These are phyloP conservation scores for Drosophila subquinaria DNA, from an alignment of 2,888 invertebrate genomes.

Conservation along the genomic window DNA sequence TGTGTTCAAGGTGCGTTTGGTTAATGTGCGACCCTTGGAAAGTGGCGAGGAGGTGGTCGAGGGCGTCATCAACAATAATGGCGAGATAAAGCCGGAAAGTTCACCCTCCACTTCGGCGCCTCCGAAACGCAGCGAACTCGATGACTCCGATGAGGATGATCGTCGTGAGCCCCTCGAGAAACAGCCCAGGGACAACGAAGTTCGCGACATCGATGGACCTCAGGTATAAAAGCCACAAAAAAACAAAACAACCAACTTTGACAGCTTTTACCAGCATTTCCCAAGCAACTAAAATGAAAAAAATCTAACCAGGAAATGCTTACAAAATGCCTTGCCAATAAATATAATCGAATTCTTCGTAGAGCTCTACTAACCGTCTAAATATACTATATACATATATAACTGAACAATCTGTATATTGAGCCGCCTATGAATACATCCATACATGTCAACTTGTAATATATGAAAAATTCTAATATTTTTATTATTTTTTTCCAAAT, in stretches of 20 bases:
- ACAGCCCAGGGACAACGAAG: slow-evolving; percentile 81
- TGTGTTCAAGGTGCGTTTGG: slow-evolving; percentile 86
- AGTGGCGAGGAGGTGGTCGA: slow-evolving; percentile 79
- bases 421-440: slow-evolving; percentile 26
- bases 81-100: slow-evolving; percentile 34
- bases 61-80: slow-evolving; percentile 51
- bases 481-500: slow-evolving; percentile 59
- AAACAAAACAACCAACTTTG: slow-evolving; percentile 12
- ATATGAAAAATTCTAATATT: slow-evolving; percentile 51
- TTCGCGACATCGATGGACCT: slow-evolving; percentile 81
- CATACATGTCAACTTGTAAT: slow-evolving; percentile 42
- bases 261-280: slow-evolving; percentile 35
- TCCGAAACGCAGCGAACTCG: slow-evolving; percentile 43
- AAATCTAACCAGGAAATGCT: slow-evolving; percentile 54
- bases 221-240: slow-evolving; percentile 83
- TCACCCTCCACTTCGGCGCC: slow-evolving; percentile 59
- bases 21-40: slow-evolving; percentile 86
- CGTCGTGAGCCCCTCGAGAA: slow-evolving; percentile 76
- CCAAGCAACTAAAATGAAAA: slow-evolving; percentile 55
- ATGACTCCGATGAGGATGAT: slow-evolving; percentile 72
- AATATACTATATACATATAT: slow-evolving; percentile 33
- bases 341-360: slow-evolving; percentile 17
- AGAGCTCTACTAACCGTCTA: slow-evolving; percentile 64
- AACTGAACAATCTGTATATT: slow-evolving; percentile 50
- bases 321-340: slow-evolving; percentile 53